Evolutionary conservation across 2,888 invertebrate genomes (phyloP), one percentile per base, ranked within the genome.

Genomic region (Drosophila hamatofila): DNA sequence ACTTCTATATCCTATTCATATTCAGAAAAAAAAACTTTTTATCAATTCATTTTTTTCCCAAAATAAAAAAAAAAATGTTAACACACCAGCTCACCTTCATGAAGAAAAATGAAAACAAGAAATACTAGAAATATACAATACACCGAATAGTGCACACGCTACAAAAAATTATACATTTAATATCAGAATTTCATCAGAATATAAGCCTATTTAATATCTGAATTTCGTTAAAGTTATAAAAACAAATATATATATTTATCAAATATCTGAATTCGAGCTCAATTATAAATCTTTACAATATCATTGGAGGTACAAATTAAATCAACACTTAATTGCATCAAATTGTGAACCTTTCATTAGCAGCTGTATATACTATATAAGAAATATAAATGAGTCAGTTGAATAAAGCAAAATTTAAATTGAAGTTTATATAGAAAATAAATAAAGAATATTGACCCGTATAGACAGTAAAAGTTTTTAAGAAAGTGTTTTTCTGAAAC

Each of bases 31-130:
- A 23, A 21, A 46, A 25, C 1, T 11, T 35, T 67, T 48, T 41
- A 12, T 48, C 41, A 56, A 25, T 48, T 37, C 8, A 35, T 23
- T 25, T 27, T 27, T 48, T 67, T 66, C 30, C 58, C 68, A 2
- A 51, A 49, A 62, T 56, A n/a, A 54, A 37, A 21, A 59, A 55
- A 48, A 25, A 56, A 49, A 48, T 64, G 68, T 59, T 68, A 60
- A 65, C 57, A 65, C 25, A 68, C 73, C 81, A 52, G 69, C 46
- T 72, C 82, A 89, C 89, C 88, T 84, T 83, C 64, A 46, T 18
- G 7, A 35, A 57, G 49, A 51, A 57, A 68, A 69, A 63, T 63
- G 66, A 63, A 81, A 83, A 68, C 78, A 81, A 74, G 84, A 89
- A 66, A 72, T 55, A 48, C 55, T 48, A 51, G 41, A 37, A 14